phyloP scores from a whole-genome alignment of 1,140 invertebrate genomes.

The Drosophila leontia region DNA sequence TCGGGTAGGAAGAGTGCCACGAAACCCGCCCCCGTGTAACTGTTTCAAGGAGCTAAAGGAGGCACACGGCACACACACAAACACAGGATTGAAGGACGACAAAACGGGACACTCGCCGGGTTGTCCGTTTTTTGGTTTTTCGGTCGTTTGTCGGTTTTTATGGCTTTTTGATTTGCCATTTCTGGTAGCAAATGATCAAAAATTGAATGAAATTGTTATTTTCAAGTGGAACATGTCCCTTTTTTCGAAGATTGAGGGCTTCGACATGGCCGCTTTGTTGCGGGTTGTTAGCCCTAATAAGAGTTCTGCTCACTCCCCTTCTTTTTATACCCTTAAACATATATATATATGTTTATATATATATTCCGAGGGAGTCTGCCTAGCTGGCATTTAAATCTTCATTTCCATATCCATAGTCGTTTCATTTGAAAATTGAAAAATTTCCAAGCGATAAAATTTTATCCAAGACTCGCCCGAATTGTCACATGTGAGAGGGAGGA shows the following conservation, averaged over 20 bases:
- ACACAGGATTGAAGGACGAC: slow-evolving; percentile 33
- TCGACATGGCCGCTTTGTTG: slow-evolving; percentile 64
- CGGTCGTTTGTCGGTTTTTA: slow-evolving; percentile 74
- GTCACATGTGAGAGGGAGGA: slow-evolving; percentile 8
- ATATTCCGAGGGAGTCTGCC: not conserved
- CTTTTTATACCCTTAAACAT: not conserved
- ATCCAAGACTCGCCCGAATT: slow-evolving; percentile 41
- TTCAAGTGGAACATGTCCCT: slow-evolving; percentile 81
- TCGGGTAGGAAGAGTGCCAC: not conserved
- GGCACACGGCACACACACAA: slow-evolving; percentile 31
- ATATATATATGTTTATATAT: not conserved
- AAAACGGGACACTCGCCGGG: slow-evolving; percentile 51
- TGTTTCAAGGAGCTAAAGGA: slow-evolving; percentile 60
- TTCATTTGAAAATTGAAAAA: slow-evolving; percentile 74
- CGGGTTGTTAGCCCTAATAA: slow-evolving; percentile 81
- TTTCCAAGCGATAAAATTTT: slow-evolving; percentile 77
- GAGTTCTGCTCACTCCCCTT: slow-evolving; percentile 47
- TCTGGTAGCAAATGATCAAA: slow-evolving; percentile 84
- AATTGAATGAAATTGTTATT: slow-evolving; percentile 84
- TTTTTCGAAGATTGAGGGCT: slow-evolving; percentile 48
- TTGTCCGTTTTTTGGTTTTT: slow-evolving; percentile 44
- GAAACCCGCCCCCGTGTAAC: slow-evolving; percentile 62
- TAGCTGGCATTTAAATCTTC: slow-evolving; percentile 36
- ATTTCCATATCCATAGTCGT: slow-evolving; percentile 50
- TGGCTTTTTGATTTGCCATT: slow-evolving; percentile 83